Percentiles rank a stretch among this genome's conserved stretches.
phyloP scores from a whole-genome alignment of 1,140 invertebrate species.

The Caenorhabditis inopinata region DNA sequence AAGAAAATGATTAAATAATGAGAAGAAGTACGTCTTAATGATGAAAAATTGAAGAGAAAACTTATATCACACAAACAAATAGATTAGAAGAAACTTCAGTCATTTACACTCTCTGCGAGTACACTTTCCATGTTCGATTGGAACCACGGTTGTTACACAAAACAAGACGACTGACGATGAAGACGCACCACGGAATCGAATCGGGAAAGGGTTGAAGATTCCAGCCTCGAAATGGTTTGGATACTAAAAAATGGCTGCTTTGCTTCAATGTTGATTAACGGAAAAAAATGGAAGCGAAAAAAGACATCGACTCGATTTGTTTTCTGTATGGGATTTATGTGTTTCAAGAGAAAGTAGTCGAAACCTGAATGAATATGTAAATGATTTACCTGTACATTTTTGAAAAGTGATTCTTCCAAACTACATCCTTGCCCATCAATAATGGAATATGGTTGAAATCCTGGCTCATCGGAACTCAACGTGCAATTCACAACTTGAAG shows the following conservation, averaged over 20 bases:
- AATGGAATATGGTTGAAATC: slow-evolving; percentile 33
- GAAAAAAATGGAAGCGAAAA: too few relatives aligned
- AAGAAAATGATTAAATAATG: too few relatives aligned
- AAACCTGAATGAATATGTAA: too few relatives aligned
- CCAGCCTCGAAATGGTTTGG: slow-evolving; percentile 46
- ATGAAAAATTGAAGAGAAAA: not conserved
- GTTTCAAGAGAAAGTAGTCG: too few relatives aligned
- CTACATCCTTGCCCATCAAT: slow-evolving; percentile 47
- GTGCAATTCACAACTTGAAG: slow-evolving; percentile 47
- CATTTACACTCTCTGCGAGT: slow-evolving; percentile 36
- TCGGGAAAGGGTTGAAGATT: slow-evolving; percentile 50
- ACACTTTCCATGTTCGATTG: slow-evolving; percentile 38
- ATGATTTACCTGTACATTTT: slow-evolving; percentile 37
- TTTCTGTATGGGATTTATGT: too few relatives aligned
- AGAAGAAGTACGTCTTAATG: too few relatives aligned
- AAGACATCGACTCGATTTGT: not conserved
- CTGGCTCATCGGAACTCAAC: slow-evolving; percentile 36
- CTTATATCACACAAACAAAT: not conserved
- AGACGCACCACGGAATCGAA: slow-evolving; percentile 48
- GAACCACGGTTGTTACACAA: slow-evolving; percentile 43
- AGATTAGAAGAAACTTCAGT: not conserved
- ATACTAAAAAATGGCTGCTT: too few relatives aligned
- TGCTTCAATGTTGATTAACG: too few relatives aligned
- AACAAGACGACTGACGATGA: slow-evolving; percentile 33
- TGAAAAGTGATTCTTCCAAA: slow-evolving; percentile 39